phyloP scores from a whole-genome alignment of 2,888 invertebrate genomes.

The Acanthosepion lycidas region DNA sequence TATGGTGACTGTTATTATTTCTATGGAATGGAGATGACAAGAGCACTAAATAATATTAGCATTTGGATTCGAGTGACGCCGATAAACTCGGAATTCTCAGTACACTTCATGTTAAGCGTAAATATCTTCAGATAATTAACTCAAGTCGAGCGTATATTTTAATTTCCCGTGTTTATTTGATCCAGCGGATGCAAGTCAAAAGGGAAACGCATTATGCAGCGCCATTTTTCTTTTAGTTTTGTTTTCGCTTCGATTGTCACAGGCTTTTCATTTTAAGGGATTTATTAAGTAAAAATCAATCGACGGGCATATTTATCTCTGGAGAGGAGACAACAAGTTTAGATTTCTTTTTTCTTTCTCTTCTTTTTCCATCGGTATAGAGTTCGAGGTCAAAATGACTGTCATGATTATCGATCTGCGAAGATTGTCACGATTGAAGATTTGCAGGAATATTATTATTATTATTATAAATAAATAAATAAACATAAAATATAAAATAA shows the following conservation, averaged over 20 bases:
- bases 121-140: background rate
- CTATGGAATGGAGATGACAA: background rate
- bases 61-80: background rate
- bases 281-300: background rate
- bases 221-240: background rate
- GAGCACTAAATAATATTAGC: background rate
- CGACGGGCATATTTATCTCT: background rate
- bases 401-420: background rate
- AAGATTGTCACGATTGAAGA: no score
- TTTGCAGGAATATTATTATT: no score
- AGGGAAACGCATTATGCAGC: background rate
- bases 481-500: no score
- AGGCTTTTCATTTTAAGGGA: background rate
- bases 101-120: background rate
- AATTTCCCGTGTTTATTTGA: background rate
- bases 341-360: background rate
- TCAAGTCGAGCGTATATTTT: background rate
- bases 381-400: background rate
- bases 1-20: background rate
- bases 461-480: no score
- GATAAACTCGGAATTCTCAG: background rate
- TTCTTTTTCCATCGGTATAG: background rate
- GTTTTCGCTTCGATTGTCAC: background rate
- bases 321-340: background rate
- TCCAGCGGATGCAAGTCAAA: background rate